These are phyloP conservation scores for Kryphioiulus occultus DNA, from an alignment of 2,888 invertebrate genomes.

Conservation along the genomic window DNA sequence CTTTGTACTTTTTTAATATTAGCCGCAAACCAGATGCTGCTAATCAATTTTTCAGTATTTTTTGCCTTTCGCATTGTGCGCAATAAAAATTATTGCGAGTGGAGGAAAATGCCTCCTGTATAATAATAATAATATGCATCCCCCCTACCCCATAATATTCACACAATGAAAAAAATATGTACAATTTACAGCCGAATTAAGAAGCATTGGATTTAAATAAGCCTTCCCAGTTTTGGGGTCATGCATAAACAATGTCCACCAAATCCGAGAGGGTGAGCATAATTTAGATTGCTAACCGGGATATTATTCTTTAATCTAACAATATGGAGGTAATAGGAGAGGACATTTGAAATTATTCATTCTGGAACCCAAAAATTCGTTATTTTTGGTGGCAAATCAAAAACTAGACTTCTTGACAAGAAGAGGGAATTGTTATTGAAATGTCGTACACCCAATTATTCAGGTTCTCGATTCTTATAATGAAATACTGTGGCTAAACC, in stretches of 20 bases:
- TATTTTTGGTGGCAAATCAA: too few species aligned
- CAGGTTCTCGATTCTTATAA: too few species aligned
- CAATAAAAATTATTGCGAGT: neutral
- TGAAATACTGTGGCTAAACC: too few species aligned
- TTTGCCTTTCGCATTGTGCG: neutral
- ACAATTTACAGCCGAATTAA: neutral
- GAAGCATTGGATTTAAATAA: neutral
- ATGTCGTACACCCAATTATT: too few species aligned
- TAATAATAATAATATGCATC: neutral
- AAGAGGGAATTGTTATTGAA: too few species aligned
- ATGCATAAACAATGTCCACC: neutral
- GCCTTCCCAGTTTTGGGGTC: neutral
- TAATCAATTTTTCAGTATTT: neutral
- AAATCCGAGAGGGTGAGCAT: neutral
- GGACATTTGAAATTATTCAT: neutral
- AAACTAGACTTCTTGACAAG: too few species aligned
- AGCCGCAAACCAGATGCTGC: neutral
- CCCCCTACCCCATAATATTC: neutral
- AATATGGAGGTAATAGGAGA: neutral
- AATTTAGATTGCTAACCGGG: neutral
- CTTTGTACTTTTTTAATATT: neutral
- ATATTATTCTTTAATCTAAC: neutral
- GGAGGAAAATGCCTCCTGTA: neutral
- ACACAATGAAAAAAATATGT: constrained; percentile 14
- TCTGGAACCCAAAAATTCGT: too few species aligned